Base-by-base conservation (phyloP, 2,797 vertebrate genomes). In the Denticeps clupeoides region DNA sequence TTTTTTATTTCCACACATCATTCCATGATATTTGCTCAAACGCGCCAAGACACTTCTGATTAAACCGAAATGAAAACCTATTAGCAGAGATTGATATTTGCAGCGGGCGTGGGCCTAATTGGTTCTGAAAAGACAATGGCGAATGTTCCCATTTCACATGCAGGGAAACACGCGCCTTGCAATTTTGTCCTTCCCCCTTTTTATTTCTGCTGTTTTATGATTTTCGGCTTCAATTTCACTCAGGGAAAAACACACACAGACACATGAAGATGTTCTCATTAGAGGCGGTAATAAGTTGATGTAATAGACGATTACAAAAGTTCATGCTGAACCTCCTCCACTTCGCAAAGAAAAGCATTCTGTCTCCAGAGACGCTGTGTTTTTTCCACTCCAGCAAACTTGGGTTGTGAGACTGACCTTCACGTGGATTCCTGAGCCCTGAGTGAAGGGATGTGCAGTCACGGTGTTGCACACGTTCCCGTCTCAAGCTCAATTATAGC, bases 21-120 rank as follows among this genome's bases (percentile, higher is more conserved):
- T n/a, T n/a, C 16, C 37, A 37, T 37, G 8, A 33, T 37, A 33
- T 37, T 37, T 10, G 33, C 15, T 37, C 18, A 37, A 37, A 37
- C 37, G 16, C 16, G 37, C 19, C 18, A 37, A 37, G 33, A 37
- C 33, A 37, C 16, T 37, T 37, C 37, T 37, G 33, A 37, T 37
- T 37, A 37, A 37, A 37, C 37, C 16, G 33, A 19, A 37, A 37
- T 37, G 33, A 37, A 37, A 37, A 37, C 33, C 33, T 37, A 33
- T 37, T 37, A 18, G 33, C 16, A 9, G 33, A 37, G 33, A 19
- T 37, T 37, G 33, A 37, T 37, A 33, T 37, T 37, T 37, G 16
- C 16, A 18, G 33, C 33, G 15, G 18, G 15, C 16, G 33, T 33
- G 15, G 18, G 15, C 16, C 19, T 19, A 37, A 35, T 35, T 35